Evolutionary conservation across 2,797 vertebrate genomes (phyloP).

Genomic region (Arnoldichthys spilopterus): DNA sequence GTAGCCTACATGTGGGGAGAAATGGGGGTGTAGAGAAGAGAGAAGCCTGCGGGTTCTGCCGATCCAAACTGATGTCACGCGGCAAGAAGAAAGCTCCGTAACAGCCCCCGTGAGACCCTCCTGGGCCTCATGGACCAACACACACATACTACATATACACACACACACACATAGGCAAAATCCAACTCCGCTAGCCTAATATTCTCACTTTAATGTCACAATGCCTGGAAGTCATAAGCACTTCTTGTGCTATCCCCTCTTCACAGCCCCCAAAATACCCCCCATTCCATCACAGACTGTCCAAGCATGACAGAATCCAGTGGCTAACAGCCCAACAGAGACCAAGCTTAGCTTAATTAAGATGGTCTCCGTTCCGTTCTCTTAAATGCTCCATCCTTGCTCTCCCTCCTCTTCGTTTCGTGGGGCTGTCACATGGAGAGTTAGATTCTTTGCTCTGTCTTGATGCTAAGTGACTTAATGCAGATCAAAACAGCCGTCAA

Average conservation of each 20-base stretch:
- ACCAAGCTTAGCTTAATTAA: slow-evolving; percentile 59
- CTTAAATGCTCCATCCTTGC: slow-evolving; percentile 24
- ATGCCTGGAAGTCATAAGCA: slow-evolving; percentile 60
- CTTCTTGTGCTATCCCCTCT: slow-evolving; percentile 52
- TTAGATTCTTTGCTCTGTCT: slow-evolving; percentile 32
- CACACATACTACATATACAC: slow-evolving; percentile 25
- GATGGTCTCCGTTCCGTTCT: slow-evolving; percentile 50
- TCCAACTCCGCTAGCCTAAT: slow-evolving; percentile 43
- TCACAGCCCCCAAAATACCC: slow-evolving; percentile 52
- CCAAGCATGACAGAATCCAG: slow-evolving; percentile 55
- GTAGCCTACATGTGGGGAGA: slow-evolving; percentile 32
- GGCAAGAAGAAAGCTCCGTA: slow-evolving; percentile 55
- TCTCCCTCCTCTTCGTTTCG: slow-evolving; percentile 26
- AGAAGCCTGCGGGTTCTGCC: slow-evolving; percentile 47
- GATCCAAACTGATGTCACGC: slow-evolving; percentile 60
- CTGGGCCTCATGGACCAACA: slow-evolving; percentile 51
- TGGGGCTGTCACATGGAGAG: slow-evolving; percentile 30
- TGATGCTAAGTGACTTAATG: slow-evolving; percentile 51
- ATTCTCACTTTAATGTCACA: slow-evolving; percentile 56
- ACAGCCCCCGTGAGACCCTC: slow-evolving; percentile 58
- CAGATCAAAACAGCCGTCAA: slow-evolving; percentile 54
- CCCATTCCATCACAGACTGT: slow-evolving; percentile 50
- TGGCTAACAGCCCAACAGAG: slow-evolving; percentile 57
- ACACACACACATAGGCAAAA: slow-evolving; percentile 40
- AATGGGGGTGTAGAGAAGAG: slow-evolving; percentile 34